A percentile compares a stretch with the other conserved stretches of the same genome.
These are phyloP conservation scores for Silurus aristotelis DNA, from an alignment of 2,797 vertebrate genomes.

Conservation along the genomic window DNA sequence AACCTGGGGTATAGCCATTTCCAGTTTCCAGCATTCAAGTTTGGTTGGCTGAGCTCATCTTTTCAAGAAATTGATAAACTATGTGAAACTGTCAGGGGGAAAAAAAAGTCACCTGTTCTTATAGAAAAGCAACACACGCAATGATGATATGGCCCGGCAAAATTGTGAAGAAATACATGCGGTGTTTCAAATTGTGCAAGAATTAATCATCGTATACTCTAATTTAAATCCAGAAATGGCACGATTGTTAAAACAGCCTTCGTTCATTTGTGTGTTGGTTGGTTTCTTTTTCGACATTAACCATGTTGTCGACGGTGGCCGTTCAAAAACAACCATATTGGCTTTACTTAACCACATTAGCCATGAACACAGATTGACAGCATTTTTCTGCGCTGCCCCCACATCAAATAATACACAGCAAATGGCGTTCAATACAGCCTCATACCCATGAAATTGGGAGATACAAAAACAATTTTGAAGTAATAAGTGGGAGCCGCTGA, in stretches of 20 bases:
- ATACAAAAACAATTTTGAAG: slow-evolving; percentile 78
- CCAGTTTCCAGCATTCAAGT: background rate
- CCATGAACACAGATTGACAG: slow-evolving; percentile 81
- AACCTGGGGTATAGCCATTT: background rate
- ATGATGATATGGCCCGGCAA: background rate
- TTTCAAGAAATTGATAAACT: background rate
- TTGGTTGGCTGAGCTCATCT: background rate
- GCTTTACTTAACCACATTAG: slow-evolving; percentile 84
- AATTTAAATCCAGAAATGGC: slow-evolving; percentile 1
- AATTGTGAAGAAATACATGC: background rate
- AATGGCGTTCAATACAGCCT: slow-evolving; percentile 75
- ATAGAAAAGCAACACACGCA: background rate
- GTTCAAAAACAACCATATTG: slow-evolving; percentile 82
- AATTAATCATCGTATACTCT: slow-evolving; percentile 17
- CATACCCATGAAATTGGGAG: slow-evolving; percentile 71
- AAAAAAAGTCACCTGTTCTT: background rate
- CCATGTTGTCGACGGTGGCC: slow-evolving; percentile 75
- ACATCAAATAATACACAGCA: slow-evolving; percentile 79
- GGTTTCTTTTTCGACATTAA: slow-evolving; percentile 10
- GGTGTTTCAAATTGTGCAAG: background rate
- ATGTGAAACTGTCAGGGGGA: background rate
- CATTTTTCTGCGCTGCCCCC: slow-evolving; percentile 71
- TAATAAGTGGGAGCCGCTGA: slow-evolving; percentile 76
- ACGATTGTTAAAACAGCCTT: slow-evolving; percentile 16
- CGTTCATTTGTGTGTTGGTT: slow-evolving; percentile 8